Evolutionary conservation across 64 coral and sea anemone genomes (phyloP).

Genomic region (Pocillopora verrucosa): DNA sequence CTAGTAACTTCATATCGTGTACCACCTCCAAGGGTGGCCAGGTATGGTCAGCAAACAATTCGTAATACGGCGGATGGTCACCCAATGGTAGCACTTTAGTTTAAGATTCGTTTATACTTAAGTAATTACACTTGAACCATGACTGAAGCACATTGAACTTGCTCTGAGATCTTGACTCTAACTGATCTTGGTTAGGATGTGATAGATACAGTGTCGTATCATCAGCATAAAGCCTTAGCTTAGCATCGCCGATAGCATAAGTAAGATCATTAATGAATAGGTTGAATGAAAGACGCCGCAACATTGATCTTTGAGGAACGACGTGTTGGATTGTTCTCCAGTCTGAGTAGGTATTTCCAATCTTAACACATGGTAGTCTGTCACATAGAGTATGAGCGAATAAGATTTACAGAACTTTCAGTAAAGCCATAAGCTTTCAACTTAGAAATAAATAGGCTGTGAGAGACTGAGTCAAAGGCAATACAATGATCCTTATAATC

Average conservation of each 20-base stretch:
- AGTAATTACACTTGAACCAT: neutral
- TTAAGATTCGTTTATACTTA: neutral
- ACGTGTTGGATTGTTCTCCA: slow-evolving; percentile 23
- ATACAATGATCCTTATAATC: slow-evolving; percentile 24
- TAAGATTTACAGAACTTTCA: slow-evolving; percentile 9
- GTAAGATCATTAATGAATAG: slow-evolving; percentile 16
- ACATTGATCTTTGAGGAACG: slow-evolving; percentile 4
- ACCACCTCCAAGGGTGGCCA: neutral
- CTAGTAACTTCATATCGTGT: slow-evolving; percentile 22
- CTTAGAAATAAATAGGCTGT: slow-evolving; percentile 24
- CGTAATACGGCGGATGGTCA: neutral
- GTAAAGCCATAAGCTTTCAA: slow-evolving; percentile 9
- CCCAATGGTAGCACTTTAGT: neutral
- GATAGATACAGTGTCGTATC: neutral
- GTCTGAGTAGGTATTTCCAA: slow-evolving; percentile 8
- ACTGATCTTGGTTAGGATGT: neutral
- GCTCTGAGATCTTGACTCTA: slow-evolving; percentile 11
- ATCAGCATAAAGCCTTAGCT: slow-evolving; percentile 17
- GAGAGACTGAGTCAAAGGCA: slow-evolving; percentile 25
- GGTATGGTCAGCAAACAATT: slow-evolving; percentile 17
- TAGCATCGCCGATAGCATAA: neutral
- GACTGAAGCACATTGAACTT: slow-evolving; percentile 4
- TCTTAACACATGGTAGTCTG: slow-evolving; percentile 18
- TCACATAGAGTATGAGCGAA: neutral
- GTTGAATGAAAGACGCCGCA: neutral